Conservation (phyloP, 2,888 invertebrate genomes). For the Dione juno region DNA sequence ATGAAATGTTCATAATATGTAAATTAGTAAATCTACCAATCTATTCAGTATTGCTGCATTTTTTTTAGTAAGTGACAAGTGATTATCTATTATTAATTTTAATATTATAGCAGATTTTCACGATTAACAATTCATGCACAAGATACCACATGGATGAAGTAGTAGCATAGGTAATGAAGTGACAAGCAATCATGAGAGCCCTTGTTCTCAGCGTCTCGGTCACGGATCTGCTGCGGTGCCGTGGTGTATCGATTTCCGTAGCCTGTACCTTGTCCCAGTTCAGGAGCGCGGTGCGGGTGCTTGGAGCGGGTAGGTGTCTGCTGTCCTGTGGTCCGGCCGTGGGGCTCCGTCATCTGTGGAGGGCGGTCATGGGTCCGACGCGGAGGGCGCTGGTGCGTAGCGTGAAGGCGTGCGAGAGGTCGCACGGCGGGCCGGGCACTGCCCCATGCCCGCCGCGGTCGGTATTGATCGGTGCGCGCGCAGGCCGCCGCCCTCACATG, state of each 20-base stretch:
- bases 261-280: conserved; percentile 74
- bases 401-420: conserved; percentile 57
- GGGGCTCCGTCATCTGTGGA: conserved; percentile 82
- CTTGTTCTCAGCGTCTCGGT: conserved; percentile 37
- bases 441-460: conserved; percentile 73
- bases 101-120: neutral
- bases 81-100: neutral
- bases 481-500: conserved; percentile 68
- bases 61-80: neutral
- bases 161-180: neutral
- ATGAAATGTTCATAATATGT: neutral
- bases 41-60: neutral
- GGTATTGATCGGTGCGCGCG: conserved; percentile 74
- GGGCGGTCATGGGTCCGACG: conserved; percentile 74
- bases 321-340: conserved; percentile 70
- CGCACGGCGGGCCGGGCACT: conserved; percentile 74
- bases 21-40: neutral
- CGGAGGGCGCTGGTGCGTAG: conserved; percentile 53
- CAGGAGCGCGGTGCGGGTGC: conserved; percentile 57
- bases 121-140: neutral
- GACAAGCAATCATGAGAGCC: conserved; percentile 10
- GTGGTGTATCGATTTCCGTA: conserved; percentile 71
- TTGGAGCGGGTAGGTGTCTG: conserved; percentile 66
- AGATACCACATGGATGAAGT: neutral
- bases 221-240: conserved; percentile 58